Evolutionary conservation across 2,113 vertebrate genomes (phyloP).

Genomic region (Agapornis roseicollis): DNA sequence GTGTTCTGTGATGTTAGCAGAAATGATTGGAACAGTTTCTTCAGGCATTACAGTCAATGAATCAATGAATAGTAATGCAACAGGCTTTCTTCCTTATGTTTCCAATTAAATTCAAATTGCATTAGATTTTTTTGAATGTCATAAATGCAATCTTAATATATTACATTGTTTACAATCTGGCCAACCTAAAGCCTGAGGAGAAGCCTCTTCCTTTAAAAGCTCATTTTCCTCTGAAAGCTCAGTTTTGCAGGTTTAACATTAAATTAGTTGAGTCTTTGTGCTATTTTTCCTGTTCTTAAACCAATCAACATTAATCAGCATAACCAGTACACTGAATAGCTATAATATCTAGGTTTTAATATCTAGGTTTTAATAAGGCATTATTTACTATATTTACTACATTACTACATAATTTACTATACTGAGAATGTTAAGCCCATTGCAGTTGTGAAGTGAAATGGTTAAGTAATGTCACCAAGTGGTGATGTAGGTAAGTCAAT

Average conservation of each 20-base stretch:
- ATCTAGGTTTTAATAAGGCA: neutral
- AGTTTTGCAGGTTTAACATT: slow-evolving; percentile 31
- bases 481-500: neutral
- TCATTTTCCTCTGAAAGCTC: neutral
- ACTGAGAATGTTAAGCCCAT: neutral
- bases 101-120: slow-evolving; percentile 43
- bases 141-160: slow-evolving; percentile 17
- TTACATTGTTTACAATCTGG: neutral
- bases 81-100: neutral
- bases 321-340: neutral
- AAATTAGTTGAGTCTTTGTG: neutral
- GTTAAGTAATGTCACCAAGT: neutral
- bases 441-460: neutral
- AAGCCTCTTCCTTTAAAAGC: slow-evolving; percentile 3
- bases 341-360: neutral
- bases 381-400: neutral
- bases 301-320: neutral
- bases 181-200: neutral
- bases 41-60: slow-evolving; percentile 16
- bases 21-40: neutral
- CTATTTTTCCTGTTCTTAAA: slow-evolving; percentile 11
- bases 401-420: neutral
- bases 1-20: neutral
- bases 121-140: neutral
- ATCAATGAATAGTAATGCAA: slow-evolving; percentile 11